Evolutionary conservation across 2,113 vertebrate genomes (phyloP).

Genomic region (Choloepus hoffmanni): DNA sequence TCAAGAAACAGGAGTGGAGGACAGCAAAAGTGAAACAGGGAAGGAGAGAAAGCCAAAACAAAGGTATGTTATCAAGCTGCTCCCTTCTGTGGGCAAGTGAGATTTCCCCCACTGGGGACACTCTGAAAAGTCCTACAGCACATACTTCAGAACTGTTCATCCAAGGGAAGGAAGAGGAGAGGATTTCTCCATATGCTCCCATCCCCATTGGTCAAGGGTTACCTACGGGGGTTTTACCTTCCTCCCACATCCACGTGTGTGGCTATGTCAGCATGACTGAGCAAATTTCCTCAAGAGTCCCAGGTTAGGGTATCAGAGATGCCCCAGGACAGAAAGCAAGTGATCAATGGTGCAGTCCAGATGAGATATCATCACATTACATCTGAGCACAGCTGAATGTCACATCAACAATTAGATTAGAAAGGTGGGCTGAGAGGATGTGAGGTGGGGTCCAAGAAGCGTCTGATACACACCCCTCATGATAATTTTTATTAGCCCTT

Average conservation of each 20-base stretch:
- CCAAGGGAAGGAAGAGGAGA: not conserved
- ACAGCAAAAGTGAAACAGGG: not conserved
- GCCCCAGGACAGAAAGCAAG: not conserved
- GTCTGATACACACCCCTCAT: not conserved
- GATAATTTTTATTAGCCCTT: not conserved
- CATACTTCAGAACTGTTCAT: not conserved
- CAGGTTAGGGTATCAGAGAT: not conserved
- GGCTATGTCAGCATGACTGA: not conserved
- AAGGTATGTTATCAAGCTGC: not conserved
- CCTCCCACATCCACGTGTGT: not conserved
- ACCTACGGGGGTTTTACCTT: not conserved
- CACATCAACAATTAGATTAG: slow-evolving; percentile 7
- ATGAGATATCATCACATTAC: not conserved
- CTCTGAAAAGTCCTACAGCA: not conserved
- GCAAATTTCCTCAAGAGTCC: not conserved
- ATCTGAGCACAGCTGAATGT: slow-evolving; percentile 19
- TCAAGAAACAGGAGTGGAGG: not conserved
- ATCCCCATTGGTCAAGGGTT: not conserved
- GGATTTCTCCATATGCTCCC: not conserved
- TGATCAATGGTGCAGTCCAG: not conserved
- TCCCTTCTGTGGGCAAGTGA: not conserved
- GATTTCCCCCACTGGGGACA: not conserved
- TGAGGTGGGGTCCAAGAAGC: not conserved
- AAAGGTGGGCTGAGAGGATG: not conserved
- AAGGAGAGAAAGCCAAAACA: not conserved